Evolutionary conservation across 2,797 vertebrate species (phyloP), one percentile per base, ranked within the genome.

Genomic region (Zalophus californianus): DNA sequence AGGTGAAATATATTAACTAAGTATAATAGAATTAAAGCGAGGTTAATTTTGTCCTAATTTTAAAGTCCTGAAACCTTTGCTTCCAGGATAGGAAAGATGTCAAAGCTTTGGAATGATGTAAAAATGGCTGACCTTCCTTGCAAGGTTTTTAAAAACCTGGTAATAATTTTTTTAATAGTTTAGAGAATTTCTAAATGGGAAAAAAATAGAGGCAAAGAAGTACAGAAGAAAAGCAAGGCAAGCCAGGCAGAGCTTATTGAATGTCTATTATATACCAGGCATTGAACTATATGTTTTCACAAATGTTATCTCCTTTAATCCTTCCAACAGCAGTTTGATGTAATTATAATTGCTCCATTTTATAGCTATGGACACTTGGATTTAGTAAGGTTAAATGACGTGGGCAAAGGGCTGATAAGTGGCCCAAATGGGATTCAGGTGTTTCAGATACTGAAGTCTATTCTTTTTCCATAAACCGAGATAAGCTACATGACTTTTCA

Each of bases 401-500:
- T 92, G 93, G 27, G 95, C 44, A 92, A 95, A 96, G 13, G 85
- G 32, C 68, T 95, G 95, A 97, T 96, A 97, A 96, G 86, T 95
- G 77, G 82, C 10, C 60, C 60, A 94, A 96, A 96, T 56, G 50
- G 32, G 41, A 97, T 90, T 96, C 77, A 95, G 95, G 77, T 95
- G 38, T 93, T 97, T 97, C 18, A 88, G 92, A 92, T 89, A 96
- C 25, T 14, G 25, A 93, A 96, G 14, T 80, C 48, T 66, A 54
- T 96, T 96, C 50, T 89, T 84, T 92, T 73, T 88, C 60, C 38
- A 80, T 44, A 72, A 92, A 90, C 82, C 13, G 10, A 97, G 95
- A 97, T 97, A 98, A 97, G 87, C 86, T 70, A 44, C 70, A 96
- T 88, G 92, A 64, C 62, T 97, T 92, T 64, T 86, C 87, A n/a